Conservation (phyloP, 1,140 invertebrate species). For the Brachionus koreanus region DNA sequence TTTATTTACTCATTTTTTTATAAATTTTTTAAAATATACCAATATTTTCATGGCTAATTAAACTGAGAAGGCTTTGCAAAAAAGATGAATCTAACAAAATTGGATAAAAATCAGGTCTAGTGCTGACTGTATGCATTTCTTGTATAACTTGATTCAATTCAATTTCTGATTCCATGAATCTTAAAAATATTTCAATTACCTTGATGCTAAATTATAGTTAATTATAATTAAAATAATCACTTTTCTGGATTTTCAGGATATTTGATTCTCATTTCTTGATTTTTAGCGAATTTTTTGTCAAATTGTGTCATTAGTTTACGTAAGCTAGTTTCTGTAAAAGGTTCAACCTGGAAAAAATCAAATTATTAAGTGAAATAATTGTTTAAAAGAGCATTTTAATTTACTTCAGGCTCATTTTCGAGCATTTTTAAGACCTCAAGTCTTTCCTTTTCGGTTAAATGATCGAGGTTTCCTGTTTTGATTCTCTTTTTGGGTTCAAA, state of each 20-base stretch:
- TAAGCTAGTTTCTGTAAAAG: constrained; percentile 77
- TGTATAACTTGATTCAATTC: constrained; percentile 86
- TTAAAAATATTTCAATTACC: constrained; percentile 52
- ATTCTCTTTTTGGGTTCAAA: constrained; percentile 15
- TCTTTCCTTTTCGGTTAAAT: constrained; percentile 7
- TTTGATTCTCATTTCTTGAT: constrained; percentile 97
- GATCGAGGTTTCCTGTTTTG: not conserved
- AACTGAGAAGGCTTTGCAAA: constrained; percentile 81
- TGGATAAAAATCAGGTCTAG: constrained; percentile 89
- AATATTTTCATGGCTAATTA: constrained; percentile 92
- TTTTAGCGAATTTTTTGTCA: constrained; percentile 87
- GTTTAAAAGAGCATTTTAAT: not conserved
- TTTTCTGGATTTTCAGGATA: constrained; percentile 94
- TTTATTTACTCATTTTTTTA: not conserved
- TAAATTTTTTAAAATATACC: constrained; percentile 68
- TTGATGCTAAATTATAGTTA: not conserved
- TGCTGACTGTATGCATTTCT: constrained; percentile 85
- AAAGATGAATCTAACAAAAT: constrained; percentile 81
- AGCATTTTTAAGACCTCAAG: constrained; percentile 39
- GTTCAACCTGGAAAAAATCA: constrained; percentile 61
- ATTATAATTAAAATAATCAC: constrained; percentile 57
- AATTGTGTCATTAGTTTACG: constrained; percentile 82
- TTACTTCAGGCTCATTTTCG: constrained; percentile 42
- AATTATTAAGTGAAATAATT: not conserved
- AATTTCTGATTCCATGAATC: constrained; percentile 98